A percentile compares a stretch with the other conserved stretches of the same genome.
Evolutionary conservation across 2,888 invertebrate species (phyloP).

Genomic region (Andrena minutula): DNA sequence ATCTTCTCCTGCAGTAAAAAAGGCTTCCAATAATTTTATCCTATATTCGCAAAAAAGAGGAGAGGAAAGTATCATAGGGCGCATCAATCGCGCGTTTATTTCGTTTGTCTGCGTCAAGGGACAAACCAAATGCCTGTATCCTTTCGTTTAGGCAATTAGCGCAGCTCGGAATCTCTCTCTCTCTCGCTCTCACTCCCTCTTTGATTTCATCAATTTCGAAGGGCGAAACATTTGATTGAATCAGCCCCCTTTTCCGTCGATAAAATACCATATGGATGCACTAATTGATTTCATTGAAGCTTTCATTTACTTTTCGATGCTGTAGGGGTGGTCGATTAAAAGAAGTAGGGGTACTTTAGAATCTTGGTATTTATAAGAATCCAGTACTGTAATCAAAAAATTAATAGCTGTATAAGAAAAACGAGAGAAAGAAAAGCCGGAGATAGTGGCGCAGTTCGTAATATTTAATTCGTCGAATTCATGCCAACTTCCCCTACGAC

Average conservation of each 20-base stretch:
- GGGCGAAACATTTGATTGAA: conserved; percentile 12
- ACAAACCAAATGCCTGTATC: not conserved
- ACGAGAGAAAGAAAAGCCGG: not conserved
- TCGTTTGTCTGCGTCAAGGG: not conserved
- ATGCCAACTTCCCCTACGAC: conserved; percentile 10
- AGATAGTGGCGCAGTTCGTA: conserved; percentile 2
- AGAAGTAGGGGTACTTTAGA: not conserved
- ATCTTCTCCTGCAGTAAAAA: no score
- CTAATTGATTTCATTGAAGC: not conserved
- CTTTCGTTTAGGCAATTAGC: not conserved
- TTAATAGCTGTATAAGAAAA: not conserved
- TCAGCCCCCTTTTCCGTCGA: not conserved
- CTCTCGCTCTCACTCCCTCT: no score
- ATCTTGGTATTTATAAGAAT: not conserved
- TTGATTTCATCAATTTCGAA: not conserved
- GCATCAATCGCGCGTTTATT: not conserved
- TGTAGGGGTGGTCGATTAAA: not conserved
- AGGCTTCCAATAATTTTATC: not conserved
- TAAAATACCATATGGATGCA: not conserved
- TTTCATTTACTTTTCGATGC: not conserved
- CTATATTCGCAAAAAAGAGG: no score
- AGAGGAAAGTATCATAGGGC: not conserved
- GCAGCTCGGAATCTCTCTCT: no score
- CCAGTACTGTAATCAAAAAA: no score
- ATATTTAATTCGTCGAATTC: conserved; percentile 29